Conservation (phyloP, 2,113 vertebrate genomes). For the Crypturellus undulatus region DNA sequence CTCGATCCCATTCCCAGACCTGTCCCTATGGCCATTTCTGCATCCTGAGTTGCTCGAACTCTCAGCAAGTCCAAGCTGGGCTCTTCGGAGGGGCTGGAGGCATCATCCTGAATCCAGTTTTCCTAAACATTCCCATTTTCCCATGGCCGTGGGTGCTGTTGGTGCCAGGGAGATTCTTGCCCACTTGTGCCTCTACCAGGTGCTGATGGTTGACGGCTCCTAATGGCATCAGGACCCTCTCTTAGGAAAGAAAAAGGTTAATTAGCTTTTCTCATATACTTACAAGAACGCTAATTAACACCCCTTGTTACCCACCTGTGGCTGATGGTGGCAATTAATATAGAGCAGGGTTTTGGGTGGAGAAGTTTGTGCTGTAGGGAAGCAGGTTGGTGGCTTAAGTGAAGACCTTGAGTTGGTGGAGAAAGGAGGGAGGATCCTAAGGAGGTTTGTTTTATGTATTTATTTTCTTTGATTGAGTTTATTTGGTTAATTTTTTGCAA, state of each 20-base stretch:
- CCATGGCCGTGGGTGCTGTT: not conserved
- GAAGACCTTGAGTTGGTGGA: rapidly evolving
- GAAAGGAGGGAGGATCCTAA: not conserved
- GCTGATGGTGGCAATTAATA: rapidly evolving
- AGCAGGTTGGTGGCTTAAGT: not conserved
- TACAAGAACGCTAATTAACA: rapidly evolving
- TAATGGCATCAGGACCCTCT: not conserved
- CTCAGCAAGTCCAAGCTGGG: not conserved
- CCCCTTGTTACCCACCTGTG: rapidly evolving
- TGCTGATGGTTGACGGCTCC: not conserved
- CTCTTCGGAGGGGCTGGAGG: not conserved
- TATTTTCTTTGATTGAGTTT: not conserved
- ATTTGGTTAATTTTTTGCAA: not conserved
- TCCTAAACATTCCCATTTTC: not conserved
- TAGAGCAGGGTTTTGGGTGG: not conserved
- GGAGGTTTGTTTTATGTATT: not conserved
- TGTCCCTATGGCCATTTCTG: not conserved
- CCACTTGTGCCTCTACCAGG: not conserved
- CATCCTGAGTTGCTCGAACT: not conserved
- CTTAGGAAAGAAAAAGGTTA: not conserved
- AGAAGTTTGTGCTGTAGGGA: rapidly evolving
- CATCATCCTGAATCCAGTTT: not conserved
- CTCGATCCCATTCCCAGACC: not conserved
- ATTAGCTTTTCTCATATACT: rapidly evolving
- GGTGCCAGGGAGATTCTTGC: not conserved